Evolutionary conservation across 2,113 vertebrate species (phyloP).

Genomic region (Pelvicachromis taeniatus): DNA sequence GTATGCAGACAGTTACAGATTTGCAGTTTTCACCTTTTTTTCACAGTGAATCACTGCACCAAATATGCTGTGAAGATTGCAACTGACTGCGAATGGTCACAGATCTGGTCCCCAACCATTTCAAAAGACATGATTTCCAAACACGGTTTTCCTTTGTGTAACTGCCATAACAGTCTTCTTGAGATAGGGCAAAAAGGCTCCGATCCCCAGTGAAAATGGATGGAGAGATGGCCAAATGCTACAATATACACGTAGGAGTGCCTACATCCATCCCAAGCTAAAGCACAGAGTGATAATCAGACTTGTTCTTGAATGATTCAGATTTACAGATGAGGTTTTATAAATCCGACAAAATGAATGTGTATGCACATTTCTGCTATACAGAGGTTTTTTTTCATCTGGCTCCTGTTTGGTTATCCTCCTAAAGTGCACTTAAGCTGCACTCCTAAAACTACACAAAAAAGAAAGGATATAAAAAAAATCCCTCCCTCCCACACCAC

Average conservation of each 20-base stretch:
- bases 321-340: not conserved
- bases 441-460: not conserved
- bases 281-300: not conserved
- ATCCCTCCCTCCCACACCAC: not conserved
- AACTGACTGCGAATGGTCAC: not conserved
- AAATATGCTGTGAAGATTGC: not conserved
- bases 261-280: not conserved
- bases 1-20: not conserved
- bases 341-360: not conserved
- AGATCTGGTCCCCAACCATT: not conserved
- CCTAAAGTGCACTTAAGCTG: not conserved
- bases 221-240: not conserved
- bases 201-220: not conserved
- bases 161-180: not conserved
- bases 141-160: not conserved
- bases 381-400: not conserved
- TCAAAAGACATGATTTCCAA: not conserved
- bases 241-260: not conserved
- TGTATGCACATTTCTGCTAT: not conserved
- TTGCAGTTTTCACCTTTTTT: not conserved
- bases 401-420: not conserved
- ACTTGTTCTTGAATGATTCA: not conserved
- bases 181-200: not conserved
- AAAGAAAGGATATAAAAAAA: not conserved
- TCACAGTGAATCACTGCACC: not conserved